Conservation (phyloP, 2,888 invertebrate genomes). For the Blastobasis adustella region DNA sequence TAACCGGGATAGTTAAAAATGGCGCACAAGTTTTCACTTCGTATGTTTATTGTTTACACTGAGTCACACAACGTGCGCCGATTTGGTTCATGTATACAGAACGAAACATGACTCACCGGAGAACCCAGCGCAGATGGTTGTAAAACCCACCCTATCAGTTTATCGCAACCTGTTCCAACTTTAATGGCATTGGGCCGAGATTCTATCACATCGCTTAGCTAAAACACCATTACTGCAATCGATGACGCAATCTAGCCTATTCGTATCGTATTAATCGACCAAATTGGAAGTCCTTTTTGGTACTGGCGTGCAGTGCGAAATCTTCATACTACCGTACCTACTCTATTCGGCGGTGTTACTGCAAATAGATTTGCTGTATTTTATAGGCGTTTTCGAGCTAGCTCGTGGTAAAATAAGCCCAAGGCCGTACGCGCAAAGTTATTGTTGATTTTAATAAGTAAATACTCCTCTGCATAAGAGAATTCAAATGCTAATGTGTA, state of each 20-base stretch:
- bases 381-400: conserved; percentile 6
- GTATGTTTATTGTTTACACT: too few relatives aligned
- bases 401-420: conserved; percentile 16
- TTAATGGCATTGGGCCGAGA: background rate
- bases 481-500: too few relatives aligned
- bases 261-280: background rate
- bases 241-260: too few relatives aligned
- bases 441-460: too few relatives aligned
- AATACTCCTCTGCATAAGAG: too few relatives aligned
- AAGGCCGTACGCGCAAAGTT: conserved; percentile 28
- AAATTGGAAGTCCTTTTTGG: background rate
- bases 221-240: conserved; percentile 3
- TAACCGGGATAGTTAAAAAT: too few relatives aligned
- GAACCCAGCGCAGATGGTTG: background rate
- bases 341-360: conserved; percentile 10
- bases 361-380: conserved; percentile 15
- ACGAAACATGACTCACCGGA: too few relatives aligned
- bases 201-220: conserved; percentile 2
- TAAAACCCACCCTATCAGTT: conserved; percentile 5
- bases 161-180: conserved; percentile 3
- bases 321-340: background rate
- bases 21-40: too few relatives aligned
- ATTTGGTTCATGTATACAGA: too few relatives aligned
- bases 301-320: background rate
- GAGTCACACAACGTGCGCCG: too few relatives aligned